Evolutionary conservation across 2,888 invertebrate genomes (phyloP), one percentile per base, ranked within the genome.

Genomic region (Megastigmus dorsalis): DNA sequence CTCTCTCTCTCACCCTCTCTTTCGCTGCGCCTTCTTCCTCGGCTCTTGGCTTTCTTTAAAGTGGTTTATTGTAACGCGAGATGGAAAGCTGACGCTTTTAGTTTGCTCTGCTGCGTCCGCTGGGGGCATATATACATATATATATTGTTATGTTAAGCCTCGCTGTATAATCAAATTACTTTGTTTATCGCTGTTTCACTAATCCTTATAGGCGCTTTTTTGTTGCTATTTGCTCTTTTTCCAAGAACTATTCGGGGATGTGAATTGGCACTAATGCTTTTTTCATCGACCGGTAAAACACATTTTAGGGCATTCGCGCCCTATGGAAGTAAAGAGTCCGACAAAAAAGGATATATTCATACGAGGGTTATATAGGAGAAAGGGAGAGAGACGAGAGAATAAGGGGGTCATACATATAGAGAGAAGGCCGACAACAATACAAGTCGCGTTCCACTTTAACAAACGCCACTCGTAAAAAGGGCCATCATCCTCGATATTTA

Each of bases 381-480:
- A 33, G 28, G 18, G 50, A 6, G n/a, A 45, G 41, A n/a, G n/a
- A n/a, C n/a, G n/a, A n/a, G n/a, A n/a, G n/a, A n/a, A n/a, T n/a
- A n/a, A n/a, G n/a, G n/a, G n/a, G n/a, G n/a, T n/a, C n/a, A n/a
- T n/a, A n/a, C n/a, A n/a, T n/a, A n/a, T n/a, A n/a, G 13, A n/a
- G 38, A 20, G 23, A 62, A 43, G n/a, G 13, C 15, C 23, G 26
- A 59, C 50, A 68, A 68, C 62, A 54, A 70, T 55, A 15, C 38
- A 15, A 28, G 9, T 23, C 50, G 33, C 15, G 43, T 62, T 70
- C 45, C 70, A 54, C 45, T 62, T 70, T 55, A 62, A 70, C 45
- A 52, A 45, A 30, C 33, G 54, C 33, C 48, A 59, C 57, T 57
- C 38, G n/a, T 38, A 59, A 59, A 50, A 38, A 38, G 48, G 45